Evolutionary conservation across 2,113 vertebrate species (phyloP).

Genomic region (Ciconia boyciana): DNA sequence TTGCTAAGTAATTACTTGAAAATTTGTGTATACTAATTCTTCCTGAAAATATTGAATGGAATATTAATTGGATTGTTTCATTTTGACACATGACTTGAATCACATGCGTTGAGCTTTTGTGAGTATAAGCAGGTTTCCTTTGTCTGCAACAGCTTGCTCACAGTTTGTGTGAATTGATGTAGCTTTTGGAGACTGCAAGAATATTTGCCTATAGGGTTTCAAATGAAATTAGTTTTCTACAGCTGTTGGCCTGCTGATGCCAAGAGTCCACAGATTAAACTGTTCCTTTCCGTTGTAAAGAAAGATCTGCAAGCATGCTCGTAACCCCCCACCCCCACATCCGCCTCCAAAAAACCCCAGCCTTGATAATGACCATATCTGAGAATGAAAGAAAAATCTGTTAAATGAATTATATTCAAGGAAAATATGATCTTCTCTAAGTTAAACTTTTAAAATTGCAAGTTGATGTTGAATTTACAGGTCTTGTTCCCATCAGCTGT

Average conservation of each 20-base stretch:
- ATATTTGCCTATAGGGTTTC: conserved; percentile 23
- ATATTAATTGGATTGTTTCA: conserved; percentile 2
- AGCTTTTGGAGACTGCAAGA: neutral
- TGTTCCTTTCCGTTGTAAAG: neutral
- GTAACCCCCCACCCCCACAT: neutral
- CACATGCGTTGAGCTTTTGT: neutral
- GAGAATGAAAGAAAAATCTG: neutral
- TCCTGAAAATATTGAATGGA: neutral
- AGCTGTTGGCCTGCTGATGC: conserved; percentile 25
- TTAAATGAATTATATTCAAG: neutral
- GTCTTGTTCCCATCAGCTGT: neutral
- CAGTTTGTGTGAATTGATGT: conserved; percentile 5
- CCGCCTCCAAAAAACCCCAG: fast-evolving
- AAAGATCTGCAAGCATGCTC: neutral
- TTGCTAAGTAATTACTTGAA: neutral
- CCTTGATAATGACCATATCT: neutral
- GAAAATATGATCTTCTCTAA: neutral
- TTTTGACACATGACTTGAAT: neutral
- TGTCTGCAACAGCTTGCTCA: neutral
- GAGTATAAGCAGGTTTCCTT: neutral
- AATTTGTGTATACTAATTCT: neutral
- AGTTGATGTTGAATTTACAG: neutral
- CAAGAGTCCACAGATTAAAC: neutral
- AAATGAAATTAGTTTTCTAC: conserved; percentile 47
- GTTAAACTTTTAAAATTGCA: neutral